These are phyloP conservation scores for Enteromius mattozi DNA, from an alignment of 2,797 vertebrate genomes.

Conservation along the genomic window DNA sequence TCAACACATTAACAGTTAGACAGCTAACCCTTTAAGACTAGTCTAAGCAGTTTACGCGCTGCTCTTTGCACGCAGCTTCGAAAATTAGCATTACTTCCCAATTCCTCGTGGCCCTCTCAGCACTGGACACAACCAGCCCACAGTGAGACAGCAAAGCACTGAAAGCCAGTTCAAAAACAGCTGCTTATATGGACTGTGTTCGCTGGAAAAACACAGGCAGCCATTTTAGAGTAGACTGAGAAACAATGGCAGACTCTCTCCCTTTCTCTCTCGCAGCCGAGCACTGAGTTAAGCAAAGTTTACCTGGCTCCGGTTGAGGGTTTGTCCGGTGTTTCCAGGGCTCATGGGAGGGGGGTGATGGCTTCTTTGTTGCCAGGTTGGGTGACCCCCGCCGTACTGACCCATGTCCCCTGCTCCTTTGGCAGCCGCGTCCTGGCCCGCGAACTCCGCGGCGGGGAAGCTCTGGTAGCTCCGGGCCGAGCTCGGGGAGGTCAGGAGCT, in stretches of 20 bases:
- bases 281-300: constrained; percentile 67
- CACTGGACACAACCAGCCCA: constrained; percentile 59
- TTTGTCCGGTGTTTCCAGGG: constrained; percentile 90
- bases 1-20: neutral
- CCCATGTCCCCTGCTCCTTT: constrained; percentile 85
- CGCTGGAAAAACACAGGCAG: constrained; percentile 87
- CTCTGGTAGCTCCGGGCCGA: constrained; percentile 90
- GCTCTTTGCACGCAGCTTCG: constrained; percentile 52
- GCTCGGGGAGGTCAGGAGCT: constrained; percentile 95
- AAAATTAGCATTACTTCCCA: constrained; percentile 65
- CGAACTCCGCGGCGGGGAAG: constrained; percentile 90
- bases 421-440: constrained; percentile 87
- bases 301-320: constrained; percentile 91
- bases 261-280: constrained; percentile 34
- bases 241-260: constrained; percentile 90
- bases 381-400: constrained; percentile 83
- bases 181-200: constrained; percentile 74
- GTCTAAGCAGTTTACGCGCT: neutral
- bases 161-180: constrained; percentile 65
- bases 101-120: constrained; percentile 69
- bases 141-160: constrained; percentile 57
- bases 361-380: constrained; percentile 91
- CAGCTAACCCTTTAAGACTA: neutral
- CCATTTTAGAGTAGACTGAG: constrained; percentile 88
- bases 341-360: constrained; percentile 93